These are phyloP conservation scores for Gorsachius magnificus DNA, from an alignment of 2,797 vertebrate species.

Conservation along the genomic window DNA sequence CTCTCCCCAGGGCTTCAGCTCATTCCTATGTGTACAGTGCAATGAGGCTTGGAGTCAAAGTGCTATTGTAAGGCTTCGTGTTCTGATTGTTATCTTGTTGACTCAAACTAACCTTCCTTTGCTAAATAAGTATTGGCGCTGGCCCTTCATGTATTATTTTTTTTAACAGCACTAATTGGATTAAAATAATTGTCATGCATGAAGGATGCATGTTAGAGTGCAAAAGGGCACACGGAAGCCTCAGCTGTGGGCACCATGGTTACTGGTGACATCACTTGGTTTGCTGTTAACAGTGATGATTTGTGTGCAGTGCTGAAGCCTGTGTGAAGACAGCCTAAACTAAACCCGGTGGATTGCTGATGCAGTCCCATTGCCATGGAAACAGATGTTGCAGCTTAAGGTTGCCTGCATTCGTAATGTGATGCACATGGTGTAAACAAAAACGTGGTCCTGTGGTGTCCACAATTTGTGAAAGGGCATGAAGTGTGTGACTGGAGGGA, in stretches of 20 bases:
- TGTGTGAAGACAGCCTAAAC: slow-evolving; percentile 52
- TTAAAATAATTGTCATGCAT: slow-evolving; percentile 35
- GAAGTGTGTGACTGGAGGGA: background rate
- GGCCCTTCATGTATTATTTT: background rate
- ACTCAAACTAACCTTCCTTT: background rate
- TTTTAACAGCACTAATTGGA: slow-evolving; percentile 50
- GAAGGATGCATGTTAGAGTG: slow-evolving; percentile 42
- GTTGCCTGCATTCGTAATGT: slow-evolving; percentile 6
- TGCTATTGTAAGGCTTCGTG: background rate
- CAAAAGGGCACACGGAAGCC: slow-evolving; percentile 70
- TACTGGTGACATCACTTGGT: slow-evolving; percentile 75
- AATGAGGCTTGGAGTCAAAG: background rate
- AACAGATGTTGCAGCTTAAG: slow-evolving; percentile 73
- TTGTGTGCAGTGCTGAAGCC: slow-evolving; percentile 49
- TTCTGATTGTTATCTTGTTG: slow-evolving; percentile 12
- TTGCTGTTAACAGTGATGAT: slow-evolving; percentile 72
- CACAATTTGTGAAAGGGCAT: background rate
- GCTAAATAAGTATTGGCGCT: background rate
- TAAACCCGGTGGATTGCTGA: slow-evolving; percentile 58
- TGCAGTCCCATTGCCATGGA: slow-evolving; percentile 78
- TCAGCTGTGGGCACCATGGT: slow-evolving; percentile 73
- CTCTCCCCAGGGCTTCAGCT: background rate
- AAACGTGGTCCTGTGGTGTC: background rate
- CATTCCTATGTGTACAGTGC: background rate
- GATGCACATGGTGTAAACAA: background rate